phyloP scores from a whole-genome alignment of 2,797 vertebrate species.

The Synanceia verrucosa region DNA sequence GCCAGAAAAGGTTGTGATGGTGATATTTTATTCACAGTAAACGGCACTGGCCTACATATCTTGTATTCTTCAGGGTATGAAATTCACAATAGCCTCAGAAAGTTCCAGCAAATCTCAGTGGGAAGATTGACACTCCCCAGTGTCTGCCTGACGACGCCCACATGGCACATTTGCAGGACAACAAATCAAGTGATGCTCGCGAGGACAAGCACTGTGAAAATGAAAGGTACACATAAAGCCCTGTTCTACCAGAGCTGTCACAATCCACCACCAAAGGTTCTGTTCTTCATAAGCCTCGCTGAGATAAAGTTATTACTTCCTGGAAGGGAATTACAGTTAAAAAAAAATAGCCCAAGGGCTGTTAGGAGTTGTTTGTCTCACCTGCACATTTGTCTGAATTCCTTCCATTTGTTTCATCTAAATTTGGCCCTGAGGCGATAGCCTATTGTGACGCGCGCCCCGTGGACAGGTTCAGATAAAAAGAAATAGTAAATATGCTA shows the following conservation, averaged over 20 bases:
- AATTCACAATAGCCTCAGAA: conserved; percentile 21
- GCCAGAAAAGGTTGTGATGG: not conserved
- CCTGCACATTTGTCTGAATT: conserved; percentile 67
- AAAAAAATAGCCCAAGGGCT: conserved; percentile 25
- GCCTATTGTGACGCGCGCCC: conserved; percentile 23
- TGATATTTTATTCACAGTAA: not conserved
- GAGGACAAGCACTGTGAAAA: conserved; percentile 61
- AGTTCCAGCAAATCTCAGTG: conserved; percentile 24
- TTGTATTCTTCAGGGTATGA: not conserved
- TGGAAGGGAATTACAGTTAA: conserved; percentile 41
- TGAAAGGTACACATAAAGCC: conserved; percentile 51
- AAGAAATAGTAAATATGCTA: too few species aligned
- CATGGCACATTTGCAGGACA: conserved; percentile 46
- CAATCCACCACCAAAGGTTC: conserved; percentile 39
- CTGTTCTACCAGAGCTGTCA: conserved; percentile 44
- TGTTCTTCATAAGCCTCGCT: conserved; percentile 50
- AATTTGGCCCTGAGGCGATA: conserved; percentile 57
- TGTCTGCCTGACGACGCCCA: conserved; percentile 26
- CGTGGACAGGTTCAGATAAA: conserved; percentile 54
- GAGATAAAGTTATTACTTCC: conserved; percentile 70
- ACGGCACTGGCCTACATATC: not conserved
- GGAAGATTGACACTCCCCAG: conserved; percentile 20
- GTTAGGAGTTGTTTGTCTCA: conserved; percentile 56
- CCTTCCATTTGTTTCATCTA: conserved; percentile 61
- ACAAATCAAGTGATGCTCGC: conserved; percentile 55